Evolutionary conservation across 2,888 invertebrate species (phyloP).

Genomic region (Andrena minutula): DNA sequence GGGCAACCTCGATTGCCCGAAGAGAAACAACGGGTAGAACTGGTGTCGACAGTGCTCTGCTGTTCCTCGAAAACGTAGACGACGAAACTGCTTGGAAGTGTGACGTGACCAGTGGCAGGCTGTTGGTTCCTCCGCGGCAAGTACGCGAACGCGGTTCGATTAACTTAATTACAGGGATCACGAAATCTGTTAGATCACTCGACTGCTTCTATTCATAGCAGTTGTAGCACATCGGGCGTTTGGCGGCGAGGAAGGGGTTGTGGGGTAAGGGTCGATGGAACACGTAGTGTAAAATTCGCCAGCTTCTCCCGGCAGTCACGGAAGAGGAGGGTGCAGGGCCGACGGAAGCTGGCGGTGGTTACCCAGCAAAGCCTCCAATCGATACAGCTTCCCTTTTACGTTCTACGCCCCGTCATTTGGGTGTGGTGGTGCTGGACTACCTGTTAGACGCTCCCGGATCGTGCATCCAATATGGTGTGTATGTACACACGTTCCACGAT

Average conservation of each 20-base stretch:
- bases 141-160: conserved; percentile 46
- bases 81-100: neutral
- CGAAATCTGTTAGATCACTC: conserved; percentile 57
- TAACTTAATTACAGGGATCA: conserved; percentile 61
- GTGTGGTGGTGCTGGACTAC: conserved; percentile 59
- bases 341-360: conserved; percentile 62
- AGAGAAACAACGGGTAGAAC: neutral
- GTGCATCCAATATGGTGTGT: conserved; percentile 39
- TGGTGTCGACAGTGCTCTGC: neutral
- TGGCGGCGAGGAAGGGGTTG: neutral
- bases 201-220: conserved; percentile 41
- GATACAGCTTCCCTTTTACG: conserved; percentile 82
- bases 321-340: conserved; percentile 40
- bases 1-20: neutral
- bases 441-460: conserved; percentile 53
- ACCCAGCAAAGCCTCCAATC: conserved; percentile 82
- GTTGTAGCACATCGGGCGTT: conserved; percentile 37
- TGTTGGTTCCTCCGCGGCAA: neutral
- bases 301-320: conserved; percentile 12
- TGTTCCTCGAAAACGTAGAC: neutral
- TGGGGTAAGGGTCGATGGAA: conserved; percentile 46
- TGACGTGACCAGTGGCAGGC: neutral
- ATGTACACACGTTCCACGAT: neutral
- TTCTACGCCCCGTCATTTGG: conserved; percentile 66
- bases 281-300: conserved; percentile 66